Percentiles rank a stretch among this genome's conserved stretches.
Conservation (phyloP, 1,140 invertebrate genomes). For the Sminthurinus signatus region DNA sequence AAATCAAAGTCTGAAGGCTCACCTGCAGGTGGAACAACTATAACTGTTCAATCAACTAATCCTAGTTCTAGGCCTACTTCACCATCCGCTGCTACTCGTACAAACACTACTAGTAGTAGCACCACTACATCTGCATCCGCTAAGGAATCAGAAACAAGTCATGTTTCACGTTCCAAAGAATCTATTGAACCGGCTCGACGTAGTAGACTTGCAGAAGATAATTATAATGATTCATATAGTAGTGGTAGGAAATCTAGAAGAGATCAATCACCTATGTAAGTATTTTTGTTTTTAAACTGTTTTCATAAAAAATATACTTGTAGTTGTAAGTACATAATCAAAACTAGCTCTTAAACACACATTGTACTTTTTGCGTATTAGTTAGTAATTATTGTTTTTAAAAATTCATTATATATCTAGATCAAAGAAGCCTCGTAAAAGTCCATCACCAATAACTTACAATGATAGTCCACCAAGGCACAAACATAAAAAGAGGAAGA, state of each 20-base stretch:
- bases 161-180: neutral
- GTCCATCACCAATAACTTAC: slow-evolving; percentile 33
- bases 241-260: neutral
- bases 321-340: neutral
- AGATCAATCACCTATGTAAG: slow-evolving; percentile 12
- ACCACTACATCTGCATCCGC: too few species aligned
- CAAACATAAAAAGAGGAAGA: slow-evolving; percentile 38
- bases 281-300: too few species aligned
- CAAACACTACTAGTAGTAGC: too few species aligned
- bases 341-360: too few species aligned
- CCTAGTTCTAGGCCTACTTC: slow-evolving; percentile 29
- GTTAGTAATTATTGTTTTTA: too few species aligned
- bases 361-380: too few species aligned
- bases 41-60: slow-evolving; percentile 47
- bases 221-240: neutral
- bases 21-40: slow-evolving; percentile 54
- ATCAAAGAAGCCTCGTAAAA: slow-evolving; percentile 21
- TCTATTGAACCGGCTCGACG: neutral
- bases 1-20: slow-evolving; percentile 53
- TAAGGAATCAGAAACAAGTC: neutral
- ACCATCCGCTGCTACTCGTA: too few species aligned
- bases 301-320: neutral
- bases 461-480: slow-evolving; percentile 26
- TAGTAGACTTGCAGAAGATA: neutral
- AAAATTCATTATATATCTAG: slow-evolving; percentile 18